phyloP scores from a whole-genome alignment of 1,140 invertebrate genomes.

The Streblospio benedicti region DNA sequence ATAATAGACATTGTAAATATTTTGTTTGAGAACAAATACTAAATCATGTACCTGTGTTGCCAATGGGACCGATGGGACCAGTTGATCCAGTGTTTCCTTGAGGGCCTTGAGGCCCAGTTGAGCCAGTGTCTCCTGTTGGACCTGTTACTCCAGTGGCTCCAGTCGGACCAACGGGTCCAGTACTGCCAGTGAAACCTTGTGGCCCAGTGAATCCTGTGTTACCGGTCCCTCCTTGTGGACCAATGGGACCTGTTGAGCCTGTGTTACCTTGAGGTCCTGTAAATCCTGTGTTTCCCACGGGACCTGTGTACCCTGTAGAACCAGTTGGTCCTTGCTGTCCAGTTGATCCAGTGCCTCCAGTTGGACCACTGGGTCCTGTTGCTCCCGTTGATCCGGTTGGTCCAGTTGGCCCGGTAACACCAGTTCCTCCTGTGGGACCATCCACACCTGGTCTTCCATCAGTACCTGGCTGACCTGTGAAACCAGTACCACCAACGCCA shows the following conservation, averaged over 20 bases:
- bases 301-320: slow-evolving; percentile 1
- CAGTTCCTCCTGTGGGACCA: slow-evolving; percentile 6
- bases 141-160: too few relatives aligned
- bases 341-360: slow-evolving; percentile 13
- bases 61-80: slow-evolving; percentile 8
- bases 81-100: slow-evolving; percentile 10
- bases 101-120: neutral
- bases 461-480: neutral
- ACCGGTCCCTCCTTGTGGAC: neutral
- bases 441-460: neutral
- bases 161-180: neutral
- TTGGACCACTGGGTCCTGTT: slow-evolving; percentile 6
- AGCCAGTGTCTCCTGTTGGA: too few relatives aligned
- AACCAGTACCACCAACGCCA: slow-evolving; percentile 6
- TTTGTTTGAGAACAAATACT: neutral
- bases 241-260: neutral
- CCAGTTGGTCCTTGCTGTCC: slow-evolving; percentile 8
- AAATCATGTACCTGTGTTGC: neutral
- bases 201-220: neutral
- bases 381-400: neutral
- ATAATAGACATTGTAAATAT: neutral
- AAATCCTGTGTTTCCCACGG: neutral
- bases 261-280: slow-evolving; percentile 1
- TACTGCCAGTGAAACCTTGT: neutral
- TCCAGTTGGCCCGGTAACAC: neutral